Evolutionary conservation across 1,140 invertebrate species (phyloP), one percentile per base, ranked within the genome.

Genomic region (Tigriopus japonicus): DNA sequence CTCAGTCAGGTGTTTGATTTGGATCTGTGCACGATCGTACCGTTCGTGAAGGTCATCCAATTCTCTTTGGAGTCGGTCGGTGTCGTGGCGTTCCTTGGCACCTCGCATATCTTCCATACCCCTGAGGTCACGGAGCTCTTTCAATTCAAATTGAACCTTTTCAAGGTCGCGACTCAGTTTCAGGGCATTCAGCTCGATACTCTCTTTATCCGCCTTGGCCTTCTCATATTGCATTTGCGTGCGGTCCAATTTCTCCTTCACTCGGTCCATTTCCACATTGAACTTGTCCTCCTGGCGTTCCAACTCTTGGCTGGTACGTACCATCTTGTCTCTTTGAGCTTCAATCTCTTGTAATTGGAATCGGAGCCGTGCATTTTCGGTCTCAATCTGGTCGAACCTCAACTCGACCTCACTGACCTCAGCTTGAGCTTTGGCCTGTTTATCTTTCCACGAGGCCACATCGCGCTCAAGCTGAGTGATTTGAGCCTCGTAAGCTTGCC

Each of bases 121-220:
- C 13, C 42, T 19, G 41, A 41, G 15, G 10, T 52, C 43, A 23
- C 52, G 15, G 35, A 28, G 13, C 3, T 53, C 41, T 24, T 53
- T 23, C 14, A 63, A 17, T 13, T 63, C 49, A 6, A 14, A 77
- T 68, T 86, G 84, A 35, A 83, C 81, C 71, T 87, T 87, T 71
- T 89, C 87, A 28, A 91, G 73, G 71, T 91, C 87, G 67, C 89
- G 85, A 10, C 83, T 84, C 52, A 91, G 72, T 55, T 85, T 78
- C 64, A 84, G 84, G 51, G 85, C 81, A 71, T 91, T 87, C 67
- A 86, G 74, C 73, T 89, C 86, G 12, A 85, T 85, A 42, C 64
- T 65, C 56, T 66, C 65, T 43, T 65, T 64, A 40, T 64, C 62
- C 13, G 64, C 62, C 51, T 84, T 65, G n/a, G 81, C 67, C 14